Base-by-base conservation (phyloP, 2,113 vertebrate genomes). In the Corvus hawaiiensis region DNA sequence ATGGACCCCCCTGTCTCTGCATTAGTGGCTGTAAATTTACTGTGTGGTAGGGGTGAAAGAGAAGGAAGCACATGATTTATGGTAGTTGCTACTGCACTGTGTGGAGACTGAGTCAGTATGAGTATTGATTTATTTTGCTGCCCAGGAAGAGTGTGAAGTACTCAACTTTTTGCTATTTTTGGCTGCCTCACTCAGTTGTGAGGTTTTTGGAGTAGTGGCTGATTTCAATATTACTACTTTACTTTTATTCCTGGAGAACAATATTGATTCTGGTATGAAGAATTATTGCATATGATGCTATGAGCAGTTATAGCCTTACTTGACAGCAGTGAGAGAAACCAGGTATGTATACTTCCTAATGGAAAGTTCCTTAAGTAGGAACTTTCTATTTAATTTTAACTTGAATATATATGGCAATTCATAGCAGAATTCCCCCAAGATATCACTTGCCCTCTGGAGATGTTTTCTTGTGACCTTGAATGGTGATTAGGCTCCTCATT, bases 1-100 rank as follows among this genome's bases (percentile, higher is more conserved):
- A 49, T 26, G 20, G 30, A 2, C 6, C 4, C 3, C 5, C 3
- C 10, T 2, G 4, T 37, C 46, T 89, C 8, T 16, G 30, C 39
- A 63, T 81, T 49, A 64, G n/a, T 63, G 54, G 3, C 22, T 80
- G 41, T 76, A 61, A 78, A 87, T 74, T 64, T 78, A 39, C 39
- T 76, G 75, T 68, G 6, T 73, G 80, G 15, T 76, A 66, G 26
- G 9, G 39, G 27, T 58, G 35, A 91, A 80, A 81, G 48, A 54
- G 20, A 71, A 87, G 41, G 4, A 26, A 33, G n/a, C 5, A 23
- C 6, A 20, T 1, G 3, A 11, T 77, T 33, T 61, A 49, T 41
- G 62, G 4, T 33, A 62, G 16, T 33, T 79, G 19, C 11, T 32
- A 35, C 48, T 68, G 33, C 15, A 26, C 13, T 52, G 16, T 63